Base-by-base conservation (phyloP, 2,888 invertebrate genomes). In the Drosophila atroscutellata region DNA sequence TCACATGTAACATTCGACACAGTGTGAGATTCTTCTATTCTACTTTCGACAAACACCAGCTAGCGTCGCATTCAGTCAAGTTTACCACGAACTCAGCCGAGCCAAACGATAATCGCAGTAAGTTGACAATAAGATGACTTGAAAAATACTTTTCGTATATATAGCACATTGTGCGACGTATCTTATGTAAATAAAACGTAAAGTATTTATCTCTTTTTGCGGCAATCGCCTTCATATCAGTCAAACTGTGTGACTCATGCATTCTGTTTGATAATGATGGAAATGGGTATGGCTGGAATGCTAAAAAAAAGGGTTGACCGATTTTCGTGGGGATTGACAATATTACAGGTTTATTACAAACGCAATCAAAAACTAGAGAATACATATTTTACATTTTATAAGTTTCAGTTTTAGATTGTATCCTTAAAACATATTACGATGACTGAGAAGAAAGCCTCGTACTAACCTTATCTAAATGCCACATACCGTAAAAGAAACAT, bases 1-100 rank as follows among this genome's bases (percentile, higher is more conserved):
- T 87, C 87, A 87, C 87, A 87, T 75, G 89, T 87, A 49, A 20
- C 18, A 71, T 76, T 80, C 26, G 51, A 83, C 63, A 45, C 9
- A 55, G 67, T 87, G 87, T 87, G 87, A 87, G 87, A 87, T 87
- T 87, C 87, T 90, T 90, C 89, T 87, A 87, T 87, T 87, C 90
- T 87, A 87, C 87, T 87, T 90, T 90, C 87, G 84, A 89, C 80
- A 83, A 82, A 64, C 87, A 89, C 87, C 84, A 75, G 72, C 18
- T n/a, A 59, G 49, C 86, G 42, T 57, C 77, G 20, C 18, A 26
- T 30, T 54, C 15, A 37, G n/a, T 45, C 52, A 55, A 51, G 28
- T 42, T 13, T 15, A 8, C 7, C n/a, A 24, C 42, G 24, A 32
- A 37, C 34, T 20, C 18, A 0, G 3, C 11, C 20, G 7, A 62